Evolutionary conservation across 2,888 invertebrate genomes (phyloP).

Genomic region (Scaptomyza tumidula): DNA sequence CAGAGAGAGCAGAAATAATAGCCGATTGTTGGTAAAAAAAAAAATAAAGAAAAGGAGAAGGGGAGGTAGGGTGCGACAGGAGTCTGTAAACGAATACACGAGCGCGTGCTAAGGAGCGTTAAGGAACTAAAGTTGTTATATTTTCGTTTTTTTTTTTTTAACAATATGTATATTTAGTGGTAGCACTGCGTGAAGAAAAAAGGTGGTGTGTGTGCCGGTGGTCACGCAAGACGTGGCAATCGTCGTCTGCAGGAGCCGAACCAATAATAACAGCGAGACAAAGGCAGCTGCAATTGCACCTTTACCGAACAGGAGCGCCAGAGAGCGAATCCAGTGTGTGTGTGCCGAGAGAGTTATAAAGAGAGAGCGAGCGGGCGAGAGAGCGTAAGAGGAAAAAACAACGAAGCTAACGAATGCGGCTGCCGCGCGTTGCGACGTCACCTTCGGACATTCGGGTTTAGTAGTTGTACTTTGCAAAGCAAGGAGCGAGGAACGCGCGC

Average conservation of each 20-base stretch:
- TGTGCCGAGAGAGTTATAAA: slow-evolving; percentile 1
- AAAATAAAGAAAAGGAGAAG: not conserved
- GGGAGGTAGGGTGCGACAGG: slow-evolving; percentile 39
- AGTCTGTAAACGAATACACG: slow-evolving; percentile 60
- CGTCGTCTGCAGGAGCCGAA: slow-evolving; percentile 45
- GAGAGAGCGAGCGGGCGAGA: slow-evolving; percentile 26
- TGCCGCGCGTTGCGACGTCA: slow-evolving; percentile 66
- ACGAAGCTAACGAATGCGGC: slow-evolving; percentile 43
- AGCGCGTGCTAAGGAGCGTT: slow-evolving; percentile 66
- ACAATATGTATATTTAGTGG: slow-evolving; percentile 72
- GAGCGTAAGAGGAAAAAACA: slow-evolving; percentile 21
- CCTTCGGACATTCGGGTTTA: slow-evolving; percentile 57
- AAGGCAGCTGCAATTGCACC: slow-evolving; percentile 81
- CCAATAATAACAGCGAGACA: slow-evolving; percentile 60
- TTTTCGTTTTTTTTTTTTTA: slow-evolving; percentile 25
- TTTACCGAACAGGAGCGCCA: slow-evolving; percentile 45
- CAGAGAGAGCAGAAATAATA: slow-evolving; percentile 14
- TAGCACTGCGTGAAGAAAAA: slow-evolving; percentile 48
- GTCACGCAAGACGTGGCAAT: slow-evolving; percentile 77
- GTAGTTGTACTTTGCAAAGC: slow-evolving; percentile 79
- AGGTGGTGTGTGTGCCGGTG: slow-evolving; percentile 62
- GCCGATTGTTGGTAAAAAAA: slow-evolving; percentile 7
- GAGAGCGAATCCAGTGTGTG: slow-evolving; percentile 9
- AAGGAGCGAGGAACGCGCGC: slow-evolving; percentile 77
- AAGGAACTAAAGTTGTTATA: slow-evolving; percentile 42